phyloP scores from a whole-genome alignment of 2,113 vertebrate species.

The Thalassoma bifasciatum region DNA sequence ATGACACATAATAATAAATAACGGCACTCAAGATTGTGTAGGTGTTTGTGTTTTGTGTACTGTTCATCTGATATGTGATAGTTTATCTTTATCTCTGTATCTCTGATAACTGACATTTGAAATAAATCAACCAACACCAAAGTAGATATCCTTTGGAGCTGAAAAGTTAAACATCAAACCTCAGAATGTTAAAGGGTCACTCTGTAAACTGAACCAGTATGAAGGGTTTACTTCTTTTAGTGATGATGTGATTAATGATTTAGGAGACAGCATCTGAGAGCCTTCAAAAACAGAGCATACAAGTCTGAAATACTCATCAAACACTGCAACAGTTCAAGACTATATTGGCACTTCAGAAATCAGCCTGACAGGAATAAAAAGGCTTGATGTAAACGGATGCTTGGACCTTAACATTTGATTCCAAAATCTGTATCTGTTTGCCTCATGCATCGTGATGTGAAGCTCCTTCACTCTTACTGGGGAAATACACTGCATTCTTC shows the following conservation, averaged over 20 bases:
- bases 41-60: no score
- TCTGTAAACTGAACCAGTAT: neutral
- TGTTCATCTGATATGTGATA: no score
- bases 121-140: neutral
- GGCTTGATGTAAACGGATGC: no score
- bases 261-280: neutral
- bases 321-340: no score
- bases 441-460: no score
- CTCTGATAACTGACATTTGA: neutral
- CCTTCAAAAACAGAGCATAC: no score
- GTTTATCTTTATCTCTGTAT: neutral
- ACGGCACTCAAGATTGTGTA: conserved; percentile 19
- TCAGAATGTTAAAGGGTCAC: neutral
- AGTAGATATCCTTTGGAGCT: neutral
- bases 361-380: no score
- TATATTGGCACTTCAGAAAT: no score
- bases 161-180: neutral
- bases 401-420: no score
- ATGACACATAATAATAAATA: conserved; percentile 44
- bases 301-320: neutral
- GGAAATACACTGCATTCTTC: no score
- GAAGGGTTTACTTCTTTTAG: neutral
- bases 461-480: no score
- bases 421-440: no score
- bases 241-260: neutral